phyloP scores from a whole-genome alignment of 2,888 invertebrate species.

The Bhutanitis thaidina region DNA sequence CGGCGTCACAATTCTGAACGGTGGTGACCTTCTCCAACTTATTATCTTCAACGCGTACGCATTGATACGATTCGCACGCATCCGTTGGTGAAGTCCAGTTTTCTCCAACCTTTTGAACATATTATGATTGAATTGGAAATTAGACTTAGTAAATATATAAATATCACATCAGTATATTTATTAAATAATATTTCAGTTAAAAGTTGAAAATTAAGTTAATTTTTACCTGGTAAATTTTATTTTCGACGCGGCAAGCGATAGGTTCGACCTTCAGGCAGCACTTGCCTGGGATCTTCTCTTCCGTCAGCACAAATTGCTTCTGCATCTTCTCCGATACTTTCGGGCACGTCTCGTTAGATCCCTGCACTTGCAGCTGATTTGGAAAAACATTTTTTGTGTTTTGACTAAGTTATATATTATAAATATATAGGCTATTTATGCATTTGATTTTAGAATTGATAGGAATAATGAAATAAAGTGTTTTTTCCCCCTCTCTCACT shows the following conservation, averaged over 20 bases:
- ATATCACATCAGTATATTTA: too few species aligned
- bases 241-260: conserved; percentile 74
- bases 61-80: conserved; percentile 78
- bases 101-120: conserved; percentile 69
- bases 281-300: conserved; percentile 56
- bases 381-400: not conserved
- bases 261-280: conserved; percentile 77
- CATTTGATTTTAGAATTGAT: too few species aligned
- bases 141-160: too few species aligned
- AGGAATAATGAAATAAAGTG: too few species aligned
- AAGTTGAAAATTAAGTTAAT: too few species aligned
- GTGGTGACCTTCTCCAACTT: conserved; percentile 75
- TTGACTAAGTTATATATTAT: too few species aligned
- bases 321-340: conserved; percentile 50
- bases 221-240: conserved; percentile 59
- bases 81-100: conserved; percentile 79
- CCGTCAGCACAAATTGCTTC: conserved; percentile 69
- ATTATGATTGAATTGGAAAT: too few species aligned
- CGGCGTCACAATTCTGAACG: conserved; percentile 71
- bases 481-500: too few species aligned
- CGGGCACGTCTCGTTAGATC: conserved; percentile 69
- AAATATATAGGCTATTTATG: too few species aligned
- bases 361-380: conserved; percentile 75
- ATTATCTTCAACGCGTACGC: conserved; percentile 60
- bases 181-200: not conserved